Evolutionary conservation across 35 echinoderm and acorn worm genomes (phyloP), one percentile per base, ranked within the genome.

Genomic region (Ophioderma brevispina): DNA sequence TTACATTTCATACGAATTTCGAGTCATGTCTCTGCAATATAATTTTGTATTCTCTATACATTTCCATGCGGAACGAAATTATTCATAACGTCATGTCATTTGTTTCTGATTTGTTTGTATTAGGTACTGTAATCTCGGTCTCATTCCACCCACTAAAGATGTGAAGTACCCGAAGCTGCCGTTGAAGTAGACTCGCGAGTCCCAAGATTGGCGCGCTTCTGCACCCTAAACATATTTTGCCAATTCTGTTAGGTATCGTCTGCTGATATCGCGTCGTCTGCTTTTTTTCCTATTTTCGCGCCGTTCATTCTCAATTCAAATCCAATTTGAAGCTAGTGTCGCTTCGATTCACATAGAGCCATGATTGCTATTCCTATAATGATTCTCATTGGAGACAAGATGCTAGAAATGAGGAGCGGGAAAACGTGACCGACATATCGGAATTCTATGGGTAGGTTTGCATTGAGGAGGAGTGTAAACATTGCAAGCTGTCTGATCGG

Each of bases 321-420:
- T 70, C 17, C 28, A 70, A 70, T 70, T 70, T 70, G 15, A 25
- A 25, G 28, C n/a, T n/a, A n/a, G 17, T 70, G 59, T 70, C 59
- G 59, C 59, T 70, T 70, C 17, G 28, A 70, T 70, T 70, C 59
- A 25, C 59, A 70, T 70, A 2, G 6, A 25, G 28, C 59, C 6
- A 15, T 70, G 59, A 70, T 70, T 70, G 59, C 59, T 70, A 70
- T 70, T 70, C 59, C n/a, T 18, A 2, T 70, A 70, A 70, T 70
- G 59, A 70, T 70, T 70, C 59, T 70, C 59, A 70, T 25, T 70
- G 59, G 59, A 70, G 59, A 70, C 59, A 70, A 70, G 59, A 70
- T 70, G 59, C 59, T 70, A 70, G 59, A 70, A 25, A 70, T 25
- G 28, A 25, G 15, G 5, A 70, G 46, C 28, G 23, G 2, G 10